Conservation (phyloP, 2,888 invertebrate genomes). For the Scaeva pyrastri region DNA sequence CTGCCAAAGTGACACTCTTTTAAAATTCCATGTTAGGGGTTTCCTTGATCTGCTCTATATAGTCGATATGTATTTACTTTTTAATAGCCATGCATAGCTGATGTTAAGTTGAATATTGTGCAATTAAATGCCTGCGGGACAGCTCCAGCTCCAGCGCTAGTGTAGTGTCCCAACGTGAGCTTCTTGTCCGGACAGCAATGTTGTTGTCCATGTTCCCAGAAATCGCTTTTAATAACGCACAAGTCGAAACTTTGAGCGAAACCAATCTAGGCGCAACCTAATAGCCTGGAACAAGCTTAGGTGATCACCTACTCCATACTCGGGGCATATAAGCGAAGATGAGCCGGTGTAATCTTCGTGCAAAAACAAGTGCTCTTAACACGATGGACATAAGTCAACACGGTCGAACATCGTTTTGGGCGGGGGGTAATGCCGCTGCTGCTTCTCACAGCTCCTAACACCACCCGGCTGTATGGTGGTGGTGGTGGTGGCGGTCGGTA, state of each 20-base stretch:
- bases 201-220: constrained; percentile 42
- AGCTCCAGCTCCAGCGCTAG: constrained; percentile 44
- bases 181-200: constrained; percentile 40
- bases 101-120: constrained; percentile 6
- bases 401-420: constrained; percentile 59
- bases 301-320: constrained; percentile 46
- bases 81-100: constrained; percentile 42
- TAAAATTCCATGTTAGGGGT: constrained; percentile 47
- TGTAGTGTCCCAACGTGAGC: constrained; percentile 52
- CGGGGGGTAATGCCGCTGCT: constrained; percentile 18
- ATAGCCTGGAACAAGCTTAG: constrained; percentile 44
- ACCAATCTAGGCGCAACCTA: constrained; percentile 57
- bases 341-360: constrained; percentile 62
- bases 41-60: constrained; percentile 45
- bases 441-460: constrained; percentile 11
- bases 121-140: constrained; percentile 55
- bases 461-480: neutral
- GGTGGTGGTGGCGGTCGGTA: neutral
- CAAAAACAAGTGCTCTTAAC: constrained; percentile 72
- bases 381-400: constrained; percentile 74
- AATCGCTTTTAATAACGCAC: constrained; percentile 69
- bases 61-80: neutral
- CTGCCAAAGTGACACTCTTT: constrained; percentile 55
- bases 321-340: constrained; percentile 34
- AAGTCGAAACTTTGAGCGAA: constrained; percentile 34